Percentiles rank a stretch among this genome's conserved stretches.
These are phyloP conservation scores for Stictonetta naevosa DNA, from an alignment of 2,113 vertebrate species.

Conservation along the genomic window DNA sequence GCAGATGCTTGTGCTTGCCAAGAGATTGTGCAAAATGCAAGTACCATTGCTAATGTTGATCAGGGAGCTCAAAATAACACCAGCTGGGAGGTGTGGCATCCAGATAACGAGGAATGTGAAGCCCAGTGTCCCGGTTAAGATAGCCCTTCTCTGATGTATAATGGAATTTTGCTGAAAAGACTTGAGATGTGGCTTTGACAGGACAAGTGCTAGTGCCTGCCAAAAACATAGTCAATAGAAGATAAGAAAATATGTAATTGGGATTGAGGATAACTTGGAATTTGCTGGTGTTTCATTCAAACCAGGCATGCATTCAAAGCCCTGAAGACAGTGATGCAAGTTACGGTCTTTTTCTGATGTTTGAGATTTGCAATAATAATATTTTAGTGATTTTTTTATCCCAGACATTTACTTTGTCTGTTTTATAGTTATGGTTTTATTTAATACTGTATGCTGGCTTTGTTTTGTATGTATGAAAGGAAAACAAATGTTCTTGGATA, in stretches of 20 bases:
- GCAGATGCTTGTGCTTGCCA: background rate
- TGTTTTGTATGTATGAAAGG: background rate
- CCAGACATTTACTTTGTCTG: background rate
- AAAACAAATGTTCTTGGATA: conserved; percentile 4
- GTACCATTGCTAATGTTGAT: rapidly evolving
- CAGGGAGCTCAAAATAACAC: background rate
- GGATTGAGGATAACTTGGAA: background rate
- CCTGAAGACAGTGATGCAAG: background rate
- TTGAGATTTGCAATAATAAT: background rate
- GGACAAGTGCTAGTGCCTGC: background rate
- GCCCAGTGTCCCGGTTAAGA: rapidly evolving
- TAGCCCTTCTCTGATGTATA: no score
- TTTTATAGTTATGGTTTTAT: background rate
- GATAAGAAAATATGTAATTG: background rate
- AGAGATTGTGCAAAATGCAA: background rate
- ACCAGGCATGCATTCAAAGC: background rate
- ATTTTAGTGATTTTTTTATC: background rate
- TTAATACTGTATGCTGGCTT: background rate
- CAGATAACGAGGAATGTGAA: no score
- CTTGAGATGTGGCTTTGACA: background rate
- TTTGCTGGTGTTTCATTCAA: background rate
- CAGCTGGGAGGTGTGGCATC: background rate
- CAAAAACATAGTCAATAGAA: background rate
- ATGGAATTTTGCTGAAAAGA: background rate
- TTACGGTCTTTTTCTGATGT: background rate